A percentile compares a stretch with the other conserved stretches of the same genome.
Evolutionary conservation across 2,797 vertebrate genomes (phyloP).

Genomic region (Mus caroli): DNA sequence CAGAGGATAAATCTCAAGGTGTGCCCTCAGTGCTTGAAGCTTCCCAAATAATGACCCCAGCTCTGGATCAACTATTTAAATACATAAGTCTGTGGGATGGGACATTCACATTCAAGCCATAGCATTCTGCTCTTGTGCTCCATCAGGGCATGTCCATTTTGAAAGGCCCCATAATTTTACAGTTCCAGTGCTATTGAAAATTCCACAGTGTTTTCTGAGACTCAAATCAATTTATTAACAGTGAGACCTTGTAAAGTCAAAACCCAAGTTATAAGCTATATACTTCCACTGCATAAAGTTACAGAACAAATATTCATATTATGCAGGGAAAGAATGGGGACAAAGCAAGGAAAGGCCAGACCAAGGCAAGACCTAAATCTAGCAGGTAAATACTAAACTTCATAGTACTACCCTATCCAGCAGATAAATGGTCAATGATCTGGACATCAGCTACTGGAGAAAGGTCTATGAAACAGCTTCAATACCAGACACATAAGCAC

Average conservation of each 20-base stretch:
- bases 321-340: neutral
- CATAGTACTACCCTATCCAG: neutral
- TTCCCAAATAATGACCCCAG: neutral
- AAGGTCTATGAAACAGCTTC: neutral
- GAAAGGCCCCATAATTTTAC: neutral
- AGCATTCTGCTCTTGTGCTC: too few species aligned
- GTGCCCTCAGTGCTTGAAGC: neutral
- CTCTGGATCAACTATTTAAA: neutral
- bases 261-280: neutral
- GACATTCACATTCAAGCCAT: neutral
- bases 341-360: neutral
- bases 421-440: neutral
- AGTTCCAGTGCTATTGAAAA: neutral
- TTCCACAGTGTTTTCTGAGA: neutral
- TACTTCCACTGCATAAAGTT: neutral
- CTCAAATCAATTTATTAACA: neutral
- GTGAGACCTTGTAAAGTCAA: neutral
- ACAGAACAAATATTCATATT: neutral
- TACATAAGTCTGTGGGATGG: neutral
- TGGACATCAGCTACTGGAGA: neutral
- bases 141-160: neutral
- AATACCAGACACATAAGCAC: neutral
- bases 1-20: neutral
- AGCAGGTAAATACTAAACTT: neutral
- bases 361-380: neutral